Evolutionary conservation across 2,113 vertebrate genomes (phyloP).

Genomic region (Falco punctatus): DNA sequence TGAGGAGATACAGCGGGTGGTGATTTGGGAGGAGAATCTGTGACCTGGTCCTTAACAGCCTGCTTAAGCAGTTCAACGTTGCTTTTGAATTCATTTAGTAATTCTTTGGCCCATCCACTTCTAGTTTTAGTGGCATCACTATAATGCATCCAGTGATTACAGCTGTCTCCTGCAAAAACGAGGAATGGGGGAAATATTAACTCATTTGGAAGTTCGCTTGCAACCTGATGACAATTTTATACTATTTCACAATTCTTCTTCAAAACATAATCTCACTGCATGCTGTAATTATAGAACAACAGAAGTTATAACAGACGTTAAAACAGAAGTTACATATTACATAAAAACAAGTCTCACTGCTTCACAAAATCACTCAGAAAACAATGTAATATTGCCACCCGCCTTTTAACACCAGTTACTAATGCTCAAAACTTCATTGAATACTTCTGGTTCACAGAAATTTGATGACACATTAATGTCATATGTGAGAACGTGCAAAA

Average conservation of each 20-base stretch:
- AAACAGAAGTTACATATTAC: neutral
- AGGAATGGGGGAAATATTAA: neutral
- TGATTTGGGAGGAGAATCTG: conserved; percentile 72
- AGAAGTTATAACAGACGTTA: neutral
- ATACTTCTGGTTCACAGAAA: neutral
- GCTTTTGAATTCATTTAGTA: conserved; percentile 90
- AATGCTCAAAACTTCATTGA: neutral
- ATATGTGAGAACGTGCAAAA: neutral
- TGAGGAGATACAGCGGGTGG: conserved; percentile 81
- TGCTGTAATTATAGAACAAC: neutral
- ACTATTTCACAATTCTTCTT: neutral
- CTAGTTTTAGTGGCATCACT: conserved; percentile 93
- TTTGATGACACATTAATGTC: neutral
- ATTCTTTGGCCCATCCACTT: conserved; percentile 86
- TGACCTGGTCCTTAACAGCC: conserved; percentile 82
- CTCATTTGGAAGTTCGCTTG: neutral
- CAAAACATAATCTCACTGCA: neutral
- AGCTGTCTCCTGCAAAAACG: conserved; percentile 84
- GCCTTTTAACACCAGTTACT: neutral
- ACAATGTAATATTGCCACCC: neutral
- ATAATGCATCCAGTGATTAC: conserved; percentile 95
- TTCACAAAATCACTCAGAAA: neutral
- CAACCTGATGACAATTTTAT: neutral
- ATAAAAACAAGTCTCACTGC: neutral
- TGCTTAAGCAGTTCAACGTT: conserved; percentile 93